These are phyloP conservation scores for Crenuchus spilurus DNA, from an alignment of 2,797 vertebrate species.

Conservation along the genomic window DNA sequence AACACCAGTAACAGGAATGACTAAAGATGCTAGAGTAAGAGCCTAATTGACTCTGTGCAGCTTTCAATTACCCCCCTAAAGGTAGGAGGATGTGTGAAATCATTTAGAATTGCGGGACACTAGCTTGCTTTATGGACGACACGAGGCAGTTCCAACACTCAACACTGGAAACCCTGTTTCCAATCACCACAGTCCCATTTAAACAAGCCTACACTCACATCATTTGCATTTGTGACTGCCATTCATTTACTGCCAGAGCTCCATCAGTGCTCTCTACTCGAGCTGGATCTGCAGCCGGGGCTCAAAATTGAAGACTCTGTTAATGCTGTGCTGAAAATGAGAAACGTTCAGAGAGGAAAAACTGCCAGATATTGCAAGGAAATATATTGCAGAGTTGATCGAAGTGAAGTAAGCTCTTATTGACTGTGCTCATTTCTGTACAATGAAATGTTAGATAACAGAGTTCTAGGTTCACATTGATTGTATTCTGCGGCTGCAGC, in stretches of 20 bases:
- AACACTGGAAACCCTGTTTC: constrained; percentile 5
- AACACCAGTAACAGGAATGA: background rate
- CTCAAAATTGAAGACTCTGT: background rate
- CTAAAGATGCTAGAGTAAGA: constrained; percentile 17
- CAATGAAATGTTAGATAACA: constrained; percentile 20
- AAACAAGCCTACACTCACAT: background rate
- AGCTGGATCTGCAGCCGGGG: background rate
- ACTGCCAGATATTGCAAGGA: background rate
- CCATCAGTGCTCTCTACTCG: background rate
- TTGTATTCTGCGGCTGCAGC: constrained; percentile 19
- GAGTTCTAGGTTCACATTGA: constrained; percentile 21
- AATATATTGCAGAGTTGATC: background rate
- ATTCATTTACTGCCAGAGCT: background rate
- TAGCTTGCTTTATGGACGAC: background rate
- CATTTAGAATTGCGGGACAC: constrained; percentile 5
- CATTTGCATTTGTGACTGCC: constrained; percentile 1
- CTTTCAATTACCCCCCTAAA: constrained; percentile 26
- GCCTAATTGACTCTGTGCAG: constrained; percentile 38
- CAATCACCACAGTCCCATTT: constrained; percentile 1
- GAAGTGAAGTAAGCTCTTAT: constrained; percentile 15
- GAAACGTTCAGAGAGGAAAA: background rate
- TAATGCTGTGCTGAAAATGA: background rate
- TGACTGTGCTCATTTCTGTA: constrained; percentile 10
- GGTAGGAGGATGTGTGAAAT: constrained; percentile 28
- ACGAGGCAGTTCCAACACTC: background rate